A percentile compares a stretch with the other conserved stretches of the same genome.
Evolutionary conservation across 1,140 invertebrate genomes (phyloP).

Genomic region (Diabrotica undecimpunctata): DNA sequence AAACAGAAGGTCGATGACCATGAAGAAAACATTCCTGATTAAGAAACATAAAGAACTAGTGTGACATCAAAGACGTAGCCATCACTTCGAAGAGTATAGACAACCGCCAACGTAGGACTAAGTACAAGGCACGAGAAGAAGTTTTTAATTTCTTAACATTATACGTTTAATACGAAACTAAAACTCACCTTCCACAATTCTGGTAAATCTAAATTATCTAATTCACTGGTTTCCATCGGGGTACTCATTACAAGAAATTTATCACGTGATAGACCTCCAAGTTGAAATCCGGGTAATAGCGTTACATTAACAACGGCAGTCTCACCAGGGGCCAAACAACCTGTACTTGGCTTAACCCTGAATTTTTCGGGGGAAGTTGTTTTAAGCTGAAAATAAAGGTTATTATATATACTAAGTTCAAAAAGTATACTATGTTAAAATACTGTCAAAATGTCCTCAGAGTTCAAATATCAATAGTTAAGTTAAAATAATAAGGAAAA

Average conservation of each 20-base stretch:
- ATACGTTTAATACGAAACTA: too few species aligned
- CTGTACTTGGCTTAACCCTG: slow-evolving; percentile 79
- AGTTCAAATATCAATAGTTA: neutral
- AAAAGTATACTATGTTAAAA: slow-evolving; percentile 3
- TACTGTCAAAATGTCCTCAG: neutral
- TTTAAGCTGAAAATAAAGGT: slow-evolving; percentile 61
- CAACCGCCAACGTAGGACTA: too few species aligned
- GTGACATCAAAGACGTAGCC: too few species aligned
- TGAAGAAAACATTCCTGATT: too few species aligned
- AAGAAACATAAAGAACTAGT: too few species aligned
- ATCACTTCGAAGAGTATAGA: too few species aligned
- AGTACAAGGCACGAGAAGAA: too few species aligned
- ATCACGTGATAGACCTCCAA: slow-evolving; percentile 56
- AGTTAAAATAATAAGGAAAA: too few species aligned
- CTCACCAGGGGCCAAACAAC: slow-evolving; percentile 61
- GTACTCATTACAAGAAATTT: slow-evolving; percentile 71
- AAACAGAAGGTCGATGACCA: too few species aligned
- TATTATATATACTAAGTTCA: slow-evolving; percentile 13
- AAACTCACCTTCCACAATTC: slow-evolving; percentile 62
- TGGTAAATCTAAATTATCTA: slow-evolving; percentile 50
- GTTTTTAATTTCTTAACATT: too few species aligned
- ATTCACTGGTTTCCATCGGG: slow-evolving; percentile 51
- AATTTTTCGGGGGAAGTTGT: slow-evolving; percentile 81
- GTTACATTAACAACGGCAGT: slow-evolving; percentile 53
- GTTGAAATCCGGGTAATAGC: slow-evolving; percentile 54